phyloP scores from a whole-genome alignment of 1,140 invertebrate species.

The Lepidurus couesii region DNA sequence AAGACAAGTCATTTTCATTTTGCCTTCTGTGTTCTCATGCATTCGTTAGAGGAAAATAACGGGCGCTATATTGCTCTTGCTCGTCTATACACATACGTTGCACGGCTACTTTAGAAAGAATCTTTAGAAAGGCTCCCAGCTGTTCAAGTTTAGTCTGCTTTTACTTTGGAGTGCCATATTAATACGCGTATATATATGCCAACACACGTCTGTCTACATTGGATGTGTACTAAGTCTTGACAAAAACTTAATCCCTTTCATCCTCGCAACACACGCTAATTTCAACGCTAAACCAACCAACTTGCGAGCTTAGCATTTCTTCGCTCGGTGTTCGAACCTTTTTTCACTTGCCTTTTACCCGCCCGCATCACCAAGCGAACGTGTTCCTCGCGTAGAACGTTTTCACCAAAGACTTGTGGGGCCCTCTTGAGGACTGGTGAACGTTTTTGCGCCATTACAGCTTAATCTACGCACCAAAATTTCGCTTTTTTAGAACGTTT shows the following conservation, averaged over 20 bases:
- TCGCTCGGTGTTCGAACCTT: too few species aligned
- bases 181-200: conserved; percentile 18
- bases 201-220: not conserved
- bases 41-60: not conserved
- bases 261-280: too few species aligned
- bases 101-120: not conserved
- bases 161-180: not conserved
- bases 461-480: too few species aligned
- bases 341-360: too few species aligned
- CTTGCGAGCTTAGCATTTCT: too few species aligned
- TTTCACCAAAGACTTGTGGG: too few species aligned
- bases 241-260: not conserved
- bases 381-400: too few species aligned
- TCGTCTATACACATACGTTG: not conserved
- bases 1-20: conserved; percentile 22
- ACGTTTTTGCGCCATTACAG: too few species aligned
- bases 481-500: too few species aligned
- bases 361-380: too few species aligned
- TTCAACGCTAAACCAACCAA: too few species aligned
- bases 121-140: not conserved
- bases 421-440: too few species aligned
- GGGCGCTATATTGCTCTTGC: not conserved
- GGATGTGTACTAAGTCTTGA: not conserved
- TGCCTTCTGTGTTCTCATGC: not conserved
- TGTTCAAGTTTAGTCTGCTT: not conserved